phyloP scores from a whole-genome alignment of 2,113 vertebrate genomes.

The Thamnaconus septentrionalis region DNA sequence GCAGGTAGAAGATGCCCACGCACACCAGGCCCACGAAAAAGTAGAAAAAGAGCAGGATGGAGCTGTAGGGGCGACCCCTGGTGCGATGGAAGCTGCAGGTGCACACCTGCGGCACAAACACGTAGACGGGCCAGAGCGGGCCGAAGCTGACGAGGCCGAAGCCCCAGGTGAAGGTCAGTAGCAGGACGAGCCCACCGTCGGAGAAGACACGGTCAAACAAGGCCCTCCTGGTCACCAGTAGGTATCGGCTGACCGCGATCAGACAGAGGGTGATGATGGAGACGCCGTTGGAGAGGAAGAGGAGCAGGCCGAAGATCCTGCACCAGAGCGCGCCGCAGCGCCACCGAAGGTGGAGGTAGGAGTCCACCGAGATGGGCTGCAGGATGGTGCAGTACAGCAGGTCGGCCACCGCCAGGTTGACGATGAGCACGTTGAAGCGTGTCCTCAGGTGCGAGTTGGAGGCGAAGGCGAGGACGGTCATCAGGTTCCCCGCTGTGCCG shows the following conservation, averaged over 20 bases:
- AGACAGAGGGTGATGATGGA: constrained; percentile 87
- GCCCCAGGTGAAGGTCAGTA: constrained; percentile 74
- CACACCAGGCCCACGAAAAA: constrained; percentile 82
- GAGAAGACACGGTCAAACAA: constrained; percentile 80
- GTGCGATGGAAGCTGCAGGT: constrained; percentile 88
- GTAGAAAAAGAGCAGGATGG: constrained; percentile 83
- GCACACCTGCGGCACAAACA: constrained; percentile 84
- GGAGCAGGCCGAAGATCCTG: constrained; percentile 80
- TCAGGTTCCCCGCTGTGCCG: constrained; percentile 81
- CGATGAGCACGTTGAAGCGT: constrained; percentile 85
- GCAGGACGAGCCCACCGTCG: constrained; percentile 60
- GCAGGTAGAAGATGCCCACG: constrained; percentile 83
- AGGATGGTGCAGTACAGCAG: constrained; percentile 84
- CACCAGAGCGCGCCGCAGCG: constrained; percentile 78
- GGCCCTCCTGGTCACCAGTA: constrained; percentile 78
- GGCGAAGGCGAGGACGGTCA: constrained; percentile 83
- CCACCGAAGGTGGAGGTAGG: constrained; percentile 85
- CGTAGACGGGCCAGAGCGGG: constrained; percentile 81
- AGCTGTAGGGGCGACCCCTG: constrained; percentile 82
- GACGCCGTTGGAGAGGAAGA: constrained; percentile 85
- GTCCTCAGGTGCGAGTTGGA: constrained; percentile 77
- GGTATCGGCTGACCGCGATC: constrained; percentile 81
- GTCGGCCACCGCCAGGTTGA: constrained; percentile 84
- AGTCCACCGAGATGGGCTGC: constrained; percentile 84
- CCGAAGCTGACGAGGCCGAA: constrained; percentile 78